A percentile compares a stretch with the other conserved stretches of the same genome.
phyloP scores from a whole-genome alignment of 2,113 vertebrate species.

The Turdus rufiventris region DNA sequence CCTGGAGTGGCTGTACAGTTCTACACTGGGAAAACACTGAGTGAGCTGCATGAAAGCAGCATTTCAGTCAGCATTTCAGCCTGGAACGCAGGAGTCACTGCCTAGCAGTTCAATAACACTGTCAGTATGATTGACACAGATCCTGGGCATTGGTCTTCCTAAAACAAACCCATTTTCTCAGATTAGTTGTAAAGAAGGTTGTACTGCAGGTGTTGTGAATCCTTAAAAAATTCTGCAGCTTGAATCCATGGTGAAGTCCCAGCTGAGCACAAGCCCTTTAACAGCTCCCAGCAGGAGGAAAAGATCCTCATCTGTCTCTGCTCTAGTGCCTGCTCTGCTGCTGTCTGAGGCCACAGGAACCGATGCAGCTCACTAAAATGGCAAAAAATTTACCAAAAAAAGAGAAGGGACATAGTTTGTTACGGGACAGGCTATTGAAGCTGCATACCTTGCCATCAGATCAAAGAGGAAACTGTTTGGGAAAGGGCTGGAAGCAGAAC shows the following conservation, averaged over 20 bases:
- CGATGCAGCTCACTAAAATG: not conserved
- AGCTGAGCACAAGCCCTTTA: not conserved
- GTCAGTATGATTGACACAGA: not conserved
- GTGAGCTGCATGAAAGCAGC: not conserved
- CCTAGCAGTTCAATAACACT: not conserved
- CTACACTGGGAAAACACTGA: not conserved
- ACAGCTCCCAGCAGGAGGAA: not conserved
- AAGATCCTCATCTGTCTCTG: not conserved
- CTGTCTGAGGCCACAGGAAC: not conserved
- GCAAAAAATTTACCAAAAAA: not conserved
- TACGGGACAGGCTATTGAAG: not conserved
- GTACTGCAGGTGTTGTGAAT: not conserved
- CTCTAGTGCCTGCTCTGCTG: not conserved
- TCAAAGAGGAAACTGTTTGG: not conserved
- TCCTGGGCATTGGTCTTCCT: not conserved
- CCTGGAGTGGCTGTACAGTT: not conserved
- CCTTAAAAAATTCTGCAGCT: not conserved
- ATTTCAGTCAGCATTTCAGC: not conserved
- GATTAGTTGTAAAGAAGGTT: not conserved
- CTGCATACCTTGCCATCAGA: not conserved
- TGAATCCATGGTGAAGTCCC: not conserved
- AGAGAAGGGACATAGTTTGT: fast-evolving
- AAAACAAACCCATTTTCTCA: not conserved
- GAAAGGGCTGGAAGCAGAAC: not conserved
- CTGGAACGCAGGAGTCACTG: not conserved